Evolutionary conservation across 2,888 invertebrate species (phyloP), one percentile per base, ranked within the genome.

Genomic region (Dryomyza anilis): DNA sequence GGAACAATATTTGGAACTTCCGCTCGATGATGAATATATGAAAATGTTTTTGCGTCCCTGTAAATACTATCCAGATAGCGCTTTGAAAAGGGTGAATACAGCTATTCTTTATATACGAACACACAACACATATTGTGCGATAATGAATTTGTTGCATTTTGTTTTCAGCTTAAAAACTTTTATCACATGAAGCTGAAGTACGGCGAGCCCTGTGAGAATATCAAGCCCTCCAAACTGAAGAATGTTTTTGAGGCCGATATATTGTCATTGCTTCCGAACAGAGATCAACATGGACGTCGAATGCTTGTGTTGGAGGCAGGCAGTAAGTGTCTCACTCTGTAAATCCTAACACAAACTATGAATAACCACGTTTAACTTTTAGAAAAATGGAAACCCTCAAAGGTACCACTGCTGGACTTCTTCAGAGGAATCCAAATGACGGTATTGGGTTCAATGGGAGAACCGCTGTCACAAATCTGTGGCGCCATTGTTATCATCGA

Each of bases 41-140:
- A 82, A 89, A 66, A 90, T 91, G 81, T 96, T 94, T 78, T 84
- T 96, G 52, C 86, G 96, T 65, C 95, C 95, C 0, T 90, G 92
- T 76, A 94, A 95, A 83, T 96, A 91, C 83, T 93, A 95, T 78
- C 88, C 93, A 0, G 90, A 93, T 58, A 89, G 93, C 72, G 91
- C 95, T 3, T 89, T 91, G 69, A 88, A 89, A 80, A 85, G 91
- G 82, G 91, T 93, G 84, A 33, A 5, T n/a, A n/a, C n/a, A n/a
- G n/a, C n/a, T n/a, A n/a, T n/a, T n/a, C n/a, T n/a, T n/a, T n/a
- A 50, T 14, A 39, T 33, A 14, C 8, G 4, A n/a, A n/a, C n/a
- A n/a, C n/a, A 8, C 43, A 29, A 21, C 12, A 46, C 43, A 36
- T 1, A 45, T 29, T 4, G 33, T 16, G n/a, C 33, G 63, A 43